Base-by-base conservation (phyloP, 2,888 invertebrate species). In the Tridacna crocea region DNA sequence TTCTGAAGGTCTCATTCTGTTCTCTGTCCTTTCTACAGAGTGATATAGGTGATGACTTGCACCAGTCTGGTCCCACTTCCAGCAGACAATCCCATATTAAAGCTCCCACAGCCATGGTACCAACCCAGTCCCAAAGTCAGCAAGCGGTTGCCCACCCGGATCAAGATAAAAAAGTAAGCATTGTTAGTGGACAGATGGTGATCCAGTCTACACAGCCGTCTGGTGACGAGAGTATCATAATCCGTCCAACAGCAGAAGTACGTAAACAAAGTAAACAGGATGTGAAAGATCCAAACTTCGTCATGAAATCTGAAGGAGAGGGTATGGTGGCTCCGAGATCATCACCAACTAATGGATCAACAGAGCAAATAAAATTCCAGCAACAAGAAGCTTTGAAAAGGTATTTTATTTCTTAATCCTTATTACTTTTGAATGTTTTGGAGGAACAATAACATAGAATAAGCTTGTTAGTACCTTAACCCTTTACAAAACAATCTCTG, bases 301-400 rank as follows among this genome's bases (percentile, higher is more conserved):
- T 26, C 3, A 70, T 70, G 51, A 22, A 48, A 51, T 22, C 51
- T 1, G 70, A 70, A 24, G 70, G 70, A 11, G 70, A 70, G 10
- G 88, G 88, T 4, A 77, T 79, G 4, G 48, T 74, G 58, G 87
- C 89, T n/a, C 89, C 89, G 24, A 83, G 87, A 63, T 87, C 90
- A 17, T 88, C 90, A 13, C 89, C 90, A 17, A 88, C 88, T 22
- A 86, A 87, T 55, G 78, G 86, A 4, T 77, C 83, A 65, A 88
- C 87, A 86, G 88, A 87, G 61, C 82, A 87, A 63, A 76, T 88
- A 10, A 88, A 80, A 51, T 84, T 89, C n/a, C 90, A 90, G 48
- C 91, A 92, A 77, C 90, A 92, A 88, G 95, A 95, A 90, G 95
- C 95, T n/a, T 85, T 95, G 17, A 94, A 95, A 87, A 95, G 95